Evolutionary conservation across 1,140 invertebrate species (phyloP).

Genomic region (Aphelenchoides fujianensis): DNA sequence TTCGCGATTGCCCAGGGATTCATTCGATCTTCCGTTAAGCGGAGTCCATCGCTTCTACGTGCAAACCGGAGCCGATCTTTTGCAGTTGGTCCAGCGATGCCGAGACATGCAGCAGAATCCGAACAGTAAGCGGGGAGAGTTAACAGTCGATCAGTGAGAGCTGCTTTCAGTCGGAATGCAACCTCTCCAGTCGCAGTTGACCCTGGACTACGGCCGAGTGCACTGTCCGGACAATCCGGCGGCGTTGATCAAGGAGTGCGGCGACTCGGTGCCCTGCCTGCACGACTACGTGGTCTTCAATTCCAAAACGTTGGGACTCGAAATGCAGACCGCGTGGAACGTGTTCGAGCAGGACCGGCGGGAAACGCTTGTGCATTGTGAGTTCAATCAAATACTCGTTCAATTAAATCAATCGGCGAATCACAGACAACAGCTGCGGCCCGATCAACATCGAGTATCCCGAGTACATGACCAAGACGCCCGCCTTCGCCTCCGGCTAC

Average conservation of each 20-base stretch:
- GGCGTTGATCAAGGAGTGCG: constrained; percentile 52
- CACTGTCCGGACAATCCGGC: constrained; percentile 60
- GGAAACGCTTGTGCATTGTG: constrained; percentile 52
- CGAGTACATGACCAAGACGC: constrained; percentile 58
- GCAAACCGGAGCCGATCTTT: too few species aligned
- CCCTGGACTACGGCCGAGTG: constrained; percentile 32
- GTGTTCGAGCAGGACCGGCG: constrained; percentile 51
- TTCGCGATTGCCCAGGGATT: too few species aligned
- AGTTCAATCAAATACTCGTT: constrained; percentile 15
- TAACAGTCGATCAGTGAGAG: too few species aligned
- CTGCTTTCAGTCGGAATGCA: constrained; percentile 53
- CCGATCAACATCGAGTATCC: constrained; percentile 62
- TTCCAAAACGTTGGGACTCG: constrained; percentile 50
- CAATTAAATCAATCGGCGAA: too few species aligned
- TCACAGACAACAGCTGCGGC: constrained; percentile 61
- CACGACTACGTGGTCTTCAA: constrained; percentile 57
- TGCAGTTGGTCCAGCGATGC: too few species aligned
- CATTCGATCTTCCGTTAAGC: too few species aligned
- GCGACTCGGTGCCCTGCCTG: constrained; percentile 56
- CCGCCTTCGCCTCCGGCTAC: constrained; percentile 57
- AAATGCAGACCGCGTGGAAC: constrained; percentile 56
- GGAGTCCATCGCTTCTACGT: too few species aligned
- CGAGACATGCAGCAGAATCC: too few species aligned
- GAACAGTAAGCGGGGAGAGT: too few species aligned
- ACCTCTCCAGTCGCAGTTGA: constrained; percentile 48